Base-by-base conservation (phyloP, 2,797 vertebrate genomes). In the Tarsius wallacei region DNA sequence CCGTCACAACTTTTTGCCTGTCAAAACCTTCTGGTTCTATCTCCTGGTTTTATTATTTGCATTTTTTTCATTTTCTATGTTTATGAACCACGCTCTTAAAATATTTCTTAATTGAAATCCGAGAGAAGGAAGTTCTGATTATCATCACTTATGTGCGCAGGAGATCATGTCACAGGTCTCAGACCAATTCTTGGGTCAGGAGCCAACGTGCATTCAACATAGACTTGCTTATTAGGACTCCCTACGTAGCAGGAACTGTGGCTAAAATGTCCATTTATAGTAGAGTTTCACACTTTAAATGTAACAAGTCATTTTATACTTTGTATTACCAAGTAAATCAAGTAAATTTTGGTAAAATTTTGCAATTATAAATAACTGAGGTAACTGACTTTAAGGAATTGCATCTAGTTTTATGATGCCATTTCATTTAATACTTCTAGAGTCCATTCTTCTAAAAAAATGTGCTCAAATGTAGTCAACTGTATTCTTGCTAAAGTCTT, bases 91-190 rank as follows among this genome's bases (percentile, higher is more conserved):
- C 5, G 12, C 64, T 82, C 17, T 86, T 89, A 12, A 24, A 42
- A 36, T 47, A 63, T 93, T 77, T 96, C 51, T 83, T 57, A 83
- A 81, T 53, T 81, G 15, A 82, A 63, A 96, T 88, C 74, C 22
- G 2, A 12, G 21, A 76, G 55, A 91, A 80, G 7, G 16, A 61
- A 49, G 36, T 64, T 86, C 19, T 63, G 21, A 63, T 66, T 61
- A 87, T 51, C 22, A 5, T 4, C 26, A 1, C 3, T 84, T 24
- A 84, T 81, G n/a, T 81, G 59, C 61, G 90, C 21, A 51, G 0
- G 22, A 82, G 33, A 33, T 36, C 55, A 74, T 36, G 19, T 53
- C 26, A 22, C 11, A 87, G 59, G n/a, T 83, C 59, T 31, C 49
- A 83, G 47, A 33, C 42, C 64, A 91, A 33, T 11, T 14, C 13